Conservation (phyloP, 2,888 invertebrate species). For the Lithophane semibrunnea region DNA sequence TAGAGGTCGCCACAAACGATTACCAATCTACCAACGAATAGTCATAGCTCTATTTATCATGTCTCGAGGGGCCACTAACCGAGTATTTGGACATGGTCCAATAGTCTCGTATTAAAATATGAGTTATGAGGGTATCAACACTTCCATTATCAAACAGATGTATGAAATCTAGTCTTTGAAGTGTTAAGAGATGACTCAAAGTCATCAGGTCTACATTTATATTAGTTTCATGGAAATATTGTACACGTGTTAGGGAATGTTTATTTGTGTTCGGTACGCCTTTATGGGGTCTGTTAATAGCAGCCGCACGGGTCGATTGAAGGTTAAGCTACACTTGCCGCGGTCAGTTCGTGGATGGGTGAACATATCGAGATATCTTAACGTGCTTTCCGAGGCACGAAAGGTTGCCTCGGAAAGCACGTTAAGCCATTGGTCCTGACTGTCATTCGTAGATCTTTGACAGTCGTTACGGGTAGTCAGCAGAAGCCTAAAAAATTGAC, state of each 20-base stretch:
- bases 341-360: too few relatives aligned
- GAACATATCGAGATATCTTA: too few relatives aligned
- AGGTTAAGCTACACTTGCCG: not conserved
- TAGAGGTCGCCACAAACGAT: not conserved
- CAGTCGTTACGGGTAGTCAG: too few relatives aligned
- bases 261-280: not conserved
- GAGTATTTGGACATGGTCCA: slow-evolving; percentile 34
- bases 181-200: slow-evolving; percentile 10
- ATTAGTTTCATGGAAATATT: not conserved
- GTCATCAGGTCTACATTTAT: not conserved
- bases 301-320: not conserved
- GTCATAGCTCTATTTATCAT: not conserved
- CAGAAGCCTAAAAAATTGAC: not conserved
- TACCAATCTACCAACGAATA: not conserved
- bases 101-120: slow-evolving; percentile 32
- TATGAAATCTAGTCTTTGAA: slow-evolving; percentile 14
- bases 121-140: slow-evolving; percentile 55
- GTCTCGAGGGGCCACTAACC: slow-evolving; percentile 39
- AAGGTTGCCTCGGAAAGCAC: not conserved
- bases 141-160: slow-evolving; percentile 32
- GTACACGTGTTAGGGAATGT: not conserved
- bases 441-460: not conserved
- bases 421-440: not conserved
- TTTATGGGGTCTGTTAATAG: not conserved
- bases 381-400: too few relatives aligned